phyloP scores from a whole-genome alignment of 2,888 invertebrate genomes.

The Protophormia terraenovae region DNA sequence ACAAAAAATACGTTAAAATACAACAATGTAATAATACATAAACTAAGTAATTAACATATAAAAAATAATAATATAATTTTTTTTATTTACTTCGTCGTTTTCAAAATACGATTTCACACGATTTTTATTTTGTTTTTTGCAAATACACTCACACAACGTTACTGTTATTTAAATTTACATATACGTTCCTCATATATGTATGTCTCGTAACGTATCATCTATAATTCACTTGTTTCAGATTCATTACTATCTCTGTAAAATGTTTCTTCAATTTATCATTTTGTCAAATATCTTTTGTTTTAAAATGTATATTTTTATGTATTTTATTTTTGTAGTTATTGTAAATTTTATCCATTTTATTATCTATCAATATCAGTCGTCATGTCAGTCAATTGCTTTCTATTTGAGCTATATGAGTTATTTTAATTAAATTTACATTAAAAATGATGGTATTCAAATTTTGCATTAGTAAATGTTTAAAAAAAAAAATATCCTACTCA shows the following conservation, averaged over 20 bases:
- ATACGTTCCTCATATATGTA: too few species aligned
- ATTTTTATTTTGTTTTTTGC: too few species aligned
- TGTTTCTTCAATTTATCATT: slow-evolving; percentile 27
- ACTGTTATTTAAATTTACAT: too few species aligned
- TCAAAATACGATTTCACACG: not conserved
- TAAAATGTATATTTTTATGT: not conserved
- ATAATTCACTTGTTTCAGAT: slow-evolving; percentile 14
- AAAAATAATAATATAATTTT: too few species aligned
- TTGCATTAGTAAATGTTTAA: too few species aligned
- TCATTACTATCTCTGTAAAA: not conserved
- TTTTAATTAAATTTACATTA: slow-evolving; percentile 22
- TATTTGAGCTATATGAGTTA: not conserved
- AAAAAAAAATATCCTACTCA: not conserved
- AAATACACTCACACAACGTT: not conserved
- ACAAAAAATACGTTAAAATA: not conserved
- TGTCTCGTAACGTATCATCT: too few species aligned
- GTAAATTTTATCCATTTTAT: slow-evolving; percentile 13
- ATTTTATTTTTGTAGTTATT: not conserved
- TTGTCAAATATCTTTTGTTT: slow-evolving; percentile 17
- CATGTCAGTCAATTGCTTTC: slow-evolving; percentile 33
- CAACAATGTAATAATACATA: not conserved
- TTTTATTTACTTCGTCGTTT: not conserved
- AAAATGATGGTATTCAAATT: not conserved
- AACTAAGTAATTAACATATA: slow-evolving; percentile 16
- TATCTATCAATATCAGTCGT: slow-evolving; percentile 43